Conservation (phyloP, 2,888 invertebrate genomes). For the Cheilosia soror region DNA sequence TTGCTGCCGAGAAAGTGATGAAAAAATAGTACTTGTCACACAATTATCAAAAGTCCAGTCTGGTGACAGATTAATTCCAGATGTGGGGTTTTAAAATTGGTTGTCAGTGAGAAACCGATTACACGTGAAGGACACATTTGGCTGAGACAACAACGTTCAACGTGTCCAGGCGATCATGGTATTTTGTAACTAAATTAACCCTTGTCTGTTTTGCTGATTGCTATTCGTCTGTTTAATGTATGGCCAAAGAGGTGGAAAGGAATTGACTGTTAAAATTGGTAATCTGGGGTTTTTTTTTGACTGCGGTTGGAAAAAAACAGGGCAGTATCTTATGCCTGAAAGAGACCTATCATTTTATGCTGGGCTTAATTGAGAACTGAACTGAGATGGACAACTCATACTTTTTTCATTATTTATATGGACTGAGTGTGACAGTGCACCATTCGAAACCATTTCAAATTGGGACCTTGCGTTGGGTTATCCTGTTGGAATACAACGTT, state of each 20-base stretch:
- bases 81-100: conserved; percentile 40
- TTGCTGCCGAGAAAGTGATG: not conserved
- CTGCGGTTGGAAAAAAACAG: not conserved
- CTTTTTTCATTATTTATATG: too few relatives aligned
- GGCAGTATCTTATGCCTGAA: too few relatives aligned
- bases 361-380: too few relatives aligned
- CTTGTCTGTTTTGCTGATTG: conserved; percentile 27
- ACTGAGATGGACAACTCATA: too few relatives aligned
- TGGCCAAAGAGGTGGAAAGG: too few relatives aligned
- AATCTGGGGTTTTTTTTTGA: not conserved
- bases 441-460: too few relatives aligned
- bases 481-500: too few relatives aligned
- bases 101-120: conserved; percentile 47
- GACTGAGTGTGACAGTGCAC: too few relatives aligned
- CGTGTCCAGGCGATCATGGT: conserved; percentile 11
- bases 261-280: too few relatives aligned
- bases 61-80: conserved; percentile 59
- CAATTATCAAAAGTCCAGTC: conserved; percentile 55
- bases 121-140: conserved; percentile 43
- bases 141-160: conserved; percentile 3
- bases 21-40: conserved; percentile 44
- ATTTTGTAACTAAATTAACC: conserved; percentile 49
- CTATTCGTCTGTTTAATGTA: not conserved
- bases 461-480: too few relatives aligned
- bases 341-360: too few relatives aligned